phyloP scores from a whole-genome alignment of 2,888 invertebrate species.

The Perizoma affinitatum region DNA sequence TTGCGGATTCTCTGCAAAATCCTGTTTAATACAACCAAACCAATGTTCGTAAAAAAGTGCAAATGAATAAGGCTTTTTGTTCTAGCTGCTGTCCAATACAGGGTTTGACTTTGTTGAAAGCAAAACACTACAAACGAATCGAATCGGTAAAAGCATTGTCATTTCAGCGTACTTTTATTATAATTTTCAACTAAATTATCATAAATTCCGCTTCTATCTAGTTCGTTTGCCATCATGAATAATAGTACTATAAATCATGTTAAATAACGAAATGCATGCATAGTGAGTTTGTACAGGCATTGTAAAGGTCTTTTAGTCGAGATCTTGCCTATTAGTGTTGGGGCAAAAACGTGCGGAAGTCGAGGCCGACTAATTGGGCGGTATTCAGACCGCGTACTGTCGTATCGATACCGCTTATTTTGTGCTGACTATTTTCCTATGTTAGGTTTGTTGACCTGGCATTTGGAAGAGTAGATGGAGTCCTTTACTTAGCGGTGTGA shows the following conservation, averaged over 20 bases:
- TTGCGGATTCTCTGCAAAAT: background rate
- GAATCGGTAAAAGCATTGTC: constrained; percentile 24
- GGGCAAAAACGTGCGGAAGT: constrained; percentile 80
- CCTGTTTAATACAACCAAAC: background rate
- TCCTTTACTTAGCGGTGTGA: constrained; percentile 25
- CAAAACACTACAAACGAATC: constrained; percentile 18
- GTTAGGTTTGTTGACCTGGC: constrained; percentile 44
- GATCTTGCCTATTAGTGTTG: constrained; percentile 75
- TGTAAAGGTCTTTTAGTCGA: constrained; percentile 61
- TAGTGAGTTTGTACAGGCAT: constrained; percentile 38
- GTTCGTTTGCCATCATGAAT: constrained; percentile 40
- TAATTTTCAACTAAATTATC: constrained; percentile 37
- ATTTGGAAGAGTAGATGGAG: constrained; percentile 35
- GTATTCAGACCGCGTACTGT: constrained; percentile 69
- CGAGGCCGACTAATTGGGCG: constrained; percentile 74
- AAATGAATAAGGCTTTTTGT: background rate
- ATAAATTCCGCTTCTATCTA: constrained; percentile 37
- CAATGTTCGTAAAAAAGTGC: background rate
- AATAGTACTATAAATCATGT: constrained; percentile 43
- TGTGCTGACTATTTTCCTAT: constrained; percentile 41
- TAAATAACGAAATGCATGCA: constrained; percentile 36
- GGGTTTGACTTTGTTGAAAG: background rate
- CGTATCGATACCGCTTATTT: constrained; percentile 58
- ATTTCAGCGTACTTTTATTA: constrained; percentile 38
- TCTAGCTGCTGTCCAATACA: background rate